These are phyloP conservation scores for Mesitornis unicolor DNA, from an alignment of 2,113 vertebrate genomes.

Conservation along the genomic window DNA sequence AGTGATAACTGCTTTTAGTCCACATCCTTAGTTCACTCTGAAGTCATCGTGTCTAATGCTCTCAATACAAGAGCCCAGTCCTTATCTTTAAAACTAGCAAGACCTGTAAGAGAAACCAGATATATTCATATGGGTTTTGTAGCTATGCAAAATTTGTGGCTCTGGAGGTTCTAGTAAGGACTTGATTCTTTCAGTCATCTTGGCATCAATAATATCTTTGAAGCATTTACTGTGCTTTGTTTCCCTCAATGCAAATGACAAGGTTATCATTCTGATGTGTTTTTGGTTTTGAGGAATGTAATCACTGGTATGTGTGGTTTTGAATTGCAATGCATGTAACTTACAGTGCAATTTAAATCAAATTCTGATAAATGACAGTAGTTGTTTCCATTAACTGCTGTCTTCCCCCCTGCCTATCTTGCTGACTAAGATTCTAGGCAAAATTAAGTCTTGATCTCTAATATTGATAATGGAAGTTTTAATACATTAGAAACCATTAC, in stretches of 20 bases:
- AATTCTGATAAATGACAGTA: background rate
- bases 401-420: background rate
- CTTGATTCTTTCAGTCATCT: background rate
- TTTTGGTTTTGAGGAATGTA: background rate
- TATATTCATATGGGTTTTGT: background rate
- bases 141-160: background rate
- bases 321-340: background rate
- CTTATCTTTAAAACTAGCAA: background rate
- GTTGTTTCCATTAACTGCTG: background rate
- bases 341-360: background rate
- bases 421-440: background rate
- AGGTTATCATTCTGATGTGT: background rate
- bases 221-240: background rate
- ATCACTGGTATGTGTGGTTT: background rate
- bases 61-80: accelerated
- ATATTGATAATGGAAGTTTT: background rate
- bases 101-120: background rate
- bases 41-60: background rate
- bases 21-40: background rate
- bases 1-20: background rate
- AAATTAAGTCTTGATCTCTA: background rate
- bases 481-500: background rate
- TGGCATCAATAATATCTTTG: background rate
- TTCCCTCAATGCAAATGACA: background rate
- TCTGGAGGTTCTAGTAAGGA: background rate